Conservation (phyloP, 1,140 invertebrate genomes). For the Atta texana region DNA sequence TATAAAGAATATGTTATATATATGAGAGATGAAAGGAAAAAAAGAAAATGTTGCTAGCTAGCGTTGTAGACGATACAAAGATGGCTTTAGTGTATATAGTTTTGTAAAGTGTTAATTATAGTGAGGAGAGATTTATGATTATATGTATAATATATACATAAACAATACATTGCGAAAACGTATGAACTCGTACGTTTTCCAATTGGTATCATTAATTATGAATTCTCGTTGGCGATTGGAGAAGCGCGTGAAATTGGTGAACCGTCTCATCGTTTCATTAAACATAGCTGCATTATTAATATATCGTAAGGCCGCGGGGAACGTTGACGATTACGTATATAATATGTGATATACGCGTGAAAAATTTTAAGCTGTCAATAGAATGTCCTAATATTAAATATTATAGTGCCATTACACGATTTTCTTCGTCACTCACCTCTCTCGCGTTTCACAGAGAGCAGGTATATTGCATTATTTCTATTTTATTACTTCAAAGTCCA, state of each 20-base stretch:
- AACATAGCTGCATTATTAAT: constrained; percentile 78
- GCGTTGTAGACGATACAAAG: constrained; percentile 81
- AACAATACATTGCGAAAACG: constrained; percentile 29
- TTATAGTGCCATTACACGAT: constrained; percentile 82
- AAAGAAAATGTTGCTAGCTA: constrained; percentile 80
- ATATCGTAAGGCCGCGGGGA: constrained; percentile 74
- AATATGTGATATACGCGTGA: constrained; percentile 80
- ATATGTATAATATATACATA: constrained; percentile 18
- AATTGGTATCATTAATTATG: constrained; percentile 39
- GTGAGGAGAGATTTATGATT: constrained; percentile 69
- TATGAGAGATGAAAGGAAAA: constrained; percentile 30
- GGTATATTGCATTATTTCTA: neutral
- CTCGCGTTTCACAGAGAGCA: neutral
- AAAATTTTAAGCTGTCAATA: constrained; percentile 84
- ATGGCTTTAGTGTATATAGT: constrained; percentile 86
- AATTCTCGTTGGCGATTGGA: constrained; percentile 30
- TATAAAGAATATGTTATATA: constrained; percentile 46
- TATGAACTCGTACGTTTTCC: constrained; percentile 16
- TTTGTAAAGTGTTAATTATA: constrained; percentile 85
- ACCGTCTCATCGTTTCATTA: constrained; percentile 78
- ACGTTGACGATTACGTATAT: constrained; percentile 77
- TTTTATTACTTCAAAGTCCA: neutral
- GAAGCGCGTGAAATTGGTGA: constrained; percentile 68
- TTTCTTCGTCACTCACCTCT: constrained; percentile 33
- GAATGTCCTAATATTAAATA: constrained; percentile 84